phyloP scores from a whole-genome alignment of 1,140 invertebrate genomes.

The Drosophila asahinai region DNA sequence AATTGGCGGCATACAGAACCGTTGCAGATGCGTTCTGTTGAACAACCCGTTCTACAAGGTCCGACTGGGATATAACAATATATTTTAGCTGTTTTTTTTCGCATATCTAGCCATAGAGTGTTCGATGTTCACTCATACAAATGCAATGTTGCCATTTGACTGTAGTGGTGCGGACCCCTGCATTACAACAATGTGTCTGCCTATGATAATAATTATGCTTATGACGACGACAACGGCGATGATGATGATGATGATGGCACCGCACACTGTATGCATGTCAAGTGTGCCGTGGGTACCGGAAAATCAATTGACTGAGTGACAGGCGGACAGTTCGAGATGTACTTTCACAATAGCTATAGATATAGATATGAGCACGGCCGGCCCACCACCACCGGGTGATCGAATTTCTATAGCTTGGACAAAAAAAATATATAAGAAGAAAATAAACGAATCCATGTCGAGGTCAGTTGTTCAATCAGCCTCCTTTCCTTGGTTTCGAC shows the following conservation, averaged over 20 bases:
- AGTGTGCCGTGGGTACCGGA: conserved; percentile 75
- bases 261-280: conserved; percentile 69
- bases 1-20: no score
- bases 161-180: no score
- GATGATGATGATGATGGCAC: conserved; percentile 28
- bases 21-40: no score
- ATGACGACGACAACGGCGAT: conserved; percentile 18
- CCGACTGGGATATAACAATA: no score
- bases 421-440: conserved; percentile 31
- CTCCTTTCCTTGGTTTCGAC: conserved; percentile 11
- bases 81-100: no score
- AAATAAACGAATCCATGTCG: conserved; percentile 52
- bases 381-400: conserved; percentile 24
- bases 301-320: conserved; percentile 79
- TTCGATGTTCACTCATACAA: no score
- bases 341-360: conserved; percentile 67
- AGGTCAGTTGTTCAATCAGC: conserved; percentile 54
- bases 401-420: conserved; percentile 69
- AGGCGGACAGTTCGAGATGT: conserved; percentile 58
- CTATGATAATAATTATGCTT: conserved; percentile 32
- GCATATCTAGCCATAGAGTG: no score
- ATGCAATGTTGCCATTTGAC: no score
- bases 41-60: no score
- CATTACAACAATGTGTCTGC: conserved; percentile 57
- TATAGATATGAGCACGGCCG: conserved; percentile 37